These are phyloP conservation scores for Podarcis muralis DNA, from an alignment of 2,113 vertebrate species.

Conservation along the genomic window DNA sequence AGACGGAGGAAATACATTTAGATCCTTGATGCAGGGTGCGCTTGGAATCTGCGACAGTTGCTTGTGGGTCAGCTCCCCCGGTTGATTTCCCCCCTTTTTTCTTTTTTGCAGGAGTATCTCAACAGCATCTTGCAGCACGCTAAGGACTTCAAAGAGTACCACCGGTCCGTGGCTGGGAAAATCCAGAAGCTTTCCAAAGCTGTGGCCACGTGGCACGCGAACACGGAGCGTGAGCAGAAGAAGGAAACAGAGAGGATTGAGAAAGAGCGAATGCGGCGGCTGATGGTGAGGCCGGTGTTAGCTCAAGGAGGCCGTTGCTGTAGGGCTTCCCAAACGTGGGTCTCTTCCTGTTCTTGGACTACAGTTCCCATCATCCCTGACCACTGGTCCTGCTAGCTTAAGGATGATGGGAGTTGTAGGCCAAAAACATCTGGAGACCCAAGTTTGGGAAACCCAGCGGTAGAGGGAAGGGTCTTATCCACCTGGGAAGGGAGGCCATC, in stretches of 20 bases:
- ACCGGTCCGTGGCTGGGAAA: slow-evolving; percentile 94
- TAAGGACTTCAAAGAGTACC: slow-evolving; percentile 99
- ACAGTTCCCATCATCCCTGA: background rate
- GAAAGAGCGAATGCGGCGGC: slow-evolving; percentile 96
- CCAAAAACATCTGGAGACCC: no score
- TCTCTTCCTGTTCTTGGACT: no score
- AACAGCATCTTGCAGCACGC: slow-evolving; percentile 98
- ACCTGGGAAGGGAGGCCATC: no score
- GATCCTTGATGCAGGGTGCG: fast-evolving
- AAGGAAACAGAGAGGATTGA: slow-evolving; percentile 97
- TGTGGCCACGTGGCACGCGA: slow-evolving; percentile 95
- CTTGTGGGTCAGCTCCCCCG: background rate
- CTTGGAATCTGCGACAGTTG: background rate
- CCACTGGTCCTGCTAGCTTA: background rate
- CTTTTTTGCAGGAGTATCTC: slow-evolving; percentile 89
- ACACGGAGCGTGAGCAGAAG: slow-evolving; percentile 97
- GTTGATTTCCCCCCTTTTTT: background rate
- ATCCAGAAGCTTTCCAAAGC: slow-evolving; percentile 95
- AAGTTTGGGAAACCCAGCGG: no score
- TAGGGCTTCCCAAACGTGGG: no score
- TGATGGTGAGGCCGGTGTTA: slow-evolving; percentile 84
- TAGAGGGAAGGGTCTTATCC: no score
- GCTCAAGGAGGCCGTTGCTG: no score
- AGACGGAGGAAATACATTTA: background rate
- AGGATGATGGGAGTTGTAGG: no score